A percentile compares a stretch with the other conserved stretches of the same genome.
Conservation (phyloP, 2,113 vertebrate genomes). For the Phalacrocorax brasilianus region DNA sequence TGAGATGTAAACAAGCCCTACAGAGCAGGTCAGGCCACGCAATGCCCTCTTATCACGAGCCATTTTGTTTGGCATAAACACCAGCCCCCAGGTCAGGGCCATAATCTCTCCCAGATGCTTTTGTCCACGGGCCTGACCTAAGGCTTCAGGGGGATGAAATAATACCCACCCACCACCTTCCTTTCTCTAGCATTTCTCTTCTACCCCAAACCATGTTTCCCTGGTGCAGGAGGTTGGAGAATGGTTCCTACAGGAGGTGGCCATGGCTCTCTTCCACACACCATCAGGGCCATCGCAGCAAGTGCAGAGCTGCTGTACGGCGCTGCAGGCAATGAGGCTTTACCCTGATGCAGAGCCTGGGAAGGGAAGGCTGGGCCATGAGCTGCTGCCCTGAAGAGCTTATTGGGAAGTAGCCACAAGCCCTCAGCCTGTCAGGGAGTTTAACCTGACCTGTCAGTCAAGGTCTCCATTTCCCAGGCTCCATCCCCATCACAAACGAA, state of each 20-base stretch:
- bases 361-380: not conserved
- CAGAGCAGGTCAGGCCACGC: accelerated
- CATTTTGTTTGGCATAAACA: not conserved
- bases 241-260: accelerated
- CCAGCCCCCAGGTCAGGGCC: not conserved
- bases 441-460: not conserved
- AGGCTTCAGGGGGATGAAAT: not conserved
- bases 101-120: constrained; percentile 15
- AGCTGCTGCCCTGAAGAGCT: not conserved
- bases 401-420: not conserved
- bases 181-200: not conserved
- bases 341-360: not conserved
- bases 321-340: accelerated
- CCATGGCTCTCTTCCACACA: not conserved
- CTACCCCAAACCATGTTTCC: not conserved
- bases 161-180: accelerated
- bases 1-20: not conserved
- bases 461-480: not conserved
- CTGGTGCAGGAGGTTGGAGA: not conserved
- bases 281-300: accelerated
- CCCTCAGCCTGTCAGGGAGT: not conserved
- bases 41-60: not conserved
- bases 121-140: not conserved
- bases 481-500: not conserved
- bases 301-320: not conserved